A percentile compares a stretch with the other conserved stretches of the same genome.
phyloP scores from a whole-genome alignment of 2,888 invertebrate species.

The Noctua janthina region DNA sequence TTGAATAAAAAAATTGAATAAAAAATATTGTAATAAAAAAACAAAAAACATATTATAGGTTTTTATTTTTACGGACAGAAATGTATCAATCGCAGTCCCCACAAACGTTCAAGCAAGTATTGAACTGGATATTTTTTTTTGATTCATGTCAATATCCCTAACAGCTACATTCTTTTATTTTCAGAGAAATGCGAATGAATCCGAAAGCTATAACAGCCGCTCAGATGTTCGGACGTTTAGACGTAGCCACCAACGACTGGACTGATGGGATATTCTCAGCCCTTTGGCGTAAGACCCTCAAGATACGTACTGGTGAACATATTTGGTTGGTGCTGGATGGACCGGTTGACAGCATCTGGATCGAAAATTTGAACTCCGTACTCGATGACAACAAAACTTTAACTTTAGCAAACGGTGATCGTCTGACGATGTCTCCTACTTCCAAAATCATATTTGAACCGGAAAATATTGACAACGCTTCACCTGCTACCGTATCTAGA shows the following conservation, averaged over 20 bases:
- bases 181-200: constrained; percentile 98
- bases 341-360: constrained; percentile 99
- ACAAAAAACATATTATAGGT: too few species aligned
- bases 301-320: constrained; percentile 96
- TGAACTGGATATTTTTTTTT: too few species aligned
- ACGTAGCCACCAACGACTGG: constrained; percentile 99
- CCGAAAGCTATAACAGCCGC: constrained; percentile 99
- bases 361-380: constrained; percentile 99
- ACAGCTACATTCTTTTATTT: constrained; percentile 47
- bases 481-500: constrained; percentile 98
- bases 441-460: constrained; percentile 99
- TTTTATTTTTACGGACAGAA: too few species aligned
- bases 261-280: constrained; percentile 99
- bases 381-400: constrained; percentile 98
- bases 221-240: constrained; percentile 99
- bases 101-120: too few species aligned
- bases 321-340: constrained; percentile 99
- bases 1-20: too few species aligned
- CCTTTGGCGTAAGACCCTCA: constrained; percentile 98
- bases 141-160: background rate
- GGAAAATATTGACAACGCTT: constrained; percentile 99
- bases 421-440: constrained; percentile 97
- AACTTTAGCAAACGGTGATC: constrained; percentile 98
- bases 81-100: too few species aligned
- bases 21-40: too few species aligned